Percentiles rank a stretch among this genome's conserved stretches.
Conservation (phyloP, 2,888 invertebrate species). For the Abrostola tripartita region DNA sequence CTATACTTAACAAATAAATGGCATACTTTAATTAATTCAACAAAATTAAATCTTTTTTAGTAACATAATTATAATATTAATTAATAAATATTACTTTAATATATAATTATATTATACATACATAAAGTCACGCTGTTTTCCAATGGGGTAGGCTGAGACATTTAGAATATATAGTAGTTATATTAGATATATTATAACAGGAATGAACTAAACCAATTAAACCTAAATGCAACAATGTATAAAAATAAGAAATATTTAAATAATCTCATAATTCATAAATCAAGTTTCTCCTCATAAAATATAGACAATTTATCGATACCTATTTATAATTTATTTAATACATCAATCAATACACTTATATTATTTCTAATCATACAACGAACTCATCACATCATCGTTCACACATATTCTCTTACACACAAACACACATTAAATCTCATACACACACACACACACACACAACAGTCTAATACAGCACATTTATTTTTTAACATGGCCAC, state of each 20-base stretch:
- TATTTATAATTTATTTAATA: slow-evolving; percentile 7
- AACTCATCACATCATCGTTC: background rate
- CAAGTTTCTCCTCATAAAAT: background rate
- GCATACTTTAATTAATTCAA: background rate
- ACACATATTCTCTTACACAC: background rate
- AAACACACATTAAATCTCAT: background rate
- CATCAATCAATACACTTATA: slow-evolving; percentile 15
- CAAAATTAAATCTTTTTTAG: background rate
- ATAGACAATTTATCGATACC: slow-evolving; percentile 7
- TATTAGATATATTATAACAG: too few relatives aligned
- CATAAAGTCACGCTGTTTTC: too few relatives aligned
- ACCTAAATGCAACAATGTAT: too few relatives aligned
- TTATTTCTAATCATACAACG: background rate
- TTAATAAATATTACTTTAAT: too few relatives aligned
- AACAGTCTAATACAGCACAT: background rate
- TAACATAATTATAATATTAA: too few relatives aligned
- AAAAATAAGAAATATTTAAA: too few relatives aligned
- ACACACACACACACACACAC: background rate
- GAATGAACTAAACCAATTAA: too few relatives aligned
- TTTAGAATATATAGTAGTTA: too few relatives aligned
- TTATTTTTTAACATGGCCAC: slow-evolving; percentile 13
- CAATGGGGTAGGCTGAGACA: too few relatives aligned
- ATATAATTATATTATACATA: too few relatives aligned
- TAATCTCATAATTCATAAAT: too few relatives aligned
- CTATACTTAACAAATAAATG: slow-evolving; percentile 15